Base-by-base conservation (phyloP, 2,113 vertebrate species). In the Electrona antarctica region DNA sequence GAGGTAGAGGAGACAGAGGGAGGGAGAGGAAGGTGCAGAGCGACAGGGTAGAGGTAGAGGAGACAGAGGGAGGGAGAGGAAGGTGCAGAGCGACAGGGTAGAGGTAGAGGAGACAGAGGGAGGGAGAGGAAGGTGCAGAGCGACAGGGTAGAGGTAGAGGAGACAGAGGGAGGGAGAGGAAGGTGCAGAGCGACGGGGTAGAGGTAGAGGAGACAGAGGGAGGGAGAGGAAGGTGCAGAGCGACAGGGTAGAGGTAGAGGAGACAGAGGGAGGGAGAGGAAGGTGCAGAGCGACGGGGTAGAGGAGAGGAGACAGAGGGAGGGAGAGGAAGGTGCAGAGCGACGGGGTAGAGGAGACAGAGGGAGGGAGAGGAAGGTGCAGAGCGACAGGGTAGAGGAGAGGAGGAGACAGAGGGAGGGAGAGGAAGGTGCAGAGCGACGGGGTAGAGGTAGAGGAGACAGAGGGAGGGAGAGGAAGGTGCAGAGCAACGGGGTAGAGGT, bases 371-470 rank as follows among this genome's bases (percentile, higher is more conserved):
- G 29, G 21, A 21, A 21, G 11, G 10, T n/a, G 10, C 3, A 5
- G 28, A 10, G 29, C 12, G 14, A n/a, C 4, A 1, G 41, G 48
- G 21, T 21, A 21, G 21, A 21, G 21, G 70, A 67, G 57, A n/a
- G n/a, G 33, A 61, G 64, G 45, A 41, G 15, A 46, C 21, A 21
- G 21, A 50, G 48, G 28, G 47, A 15, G 11, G 47, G n/a, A 14
- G 14, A n/a, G 11, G 47, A 12, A 33, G 3, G 83, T 72, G 76
- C 80, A 85, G 52, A 66, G 21, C 21, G 21, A 21, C 21, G 2
- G 21, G 21, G 21, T 21, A 21, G 21, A 21, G 21, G 2, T 21
- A 21, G 21, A 21, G 21, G n/a, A n/a, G n/a, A 21, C 21, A 60
- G 7, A 55, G 21, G 6, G 50, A n/a, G 0, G 15, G 7, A 48